Percentiles rank a stretch among this genome's conserved stretches.
phyloP scores from a whole-genome alignment of 64 coral and sea anemone genomes.

The Exaiptasia diaphana region DNA sequence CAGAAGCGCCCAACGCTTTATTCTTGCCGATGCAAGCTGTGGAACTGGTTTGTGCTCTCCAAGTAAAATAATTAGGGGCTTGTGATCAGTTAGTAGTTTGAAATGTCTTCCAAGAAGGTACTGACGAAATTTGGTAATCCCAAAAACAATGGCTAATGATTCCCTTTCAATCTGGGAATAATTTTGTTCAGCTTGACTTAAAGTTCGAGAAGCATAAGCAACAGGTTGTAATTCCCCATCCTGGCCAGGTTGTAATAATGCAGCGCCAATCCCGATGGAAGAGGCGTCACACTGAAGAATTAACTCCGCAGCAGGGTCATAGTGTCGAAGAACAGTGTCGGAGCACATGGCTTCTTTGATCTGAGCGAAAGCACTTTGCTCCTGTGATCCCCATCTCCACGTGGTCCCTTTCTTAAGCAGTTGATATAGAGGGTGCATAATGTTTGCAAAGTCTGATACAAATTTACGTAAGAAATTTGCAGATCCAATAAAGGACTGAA shows the following conservation, averaged over 20 bases:
- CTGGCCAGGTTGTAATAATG: constrained; percentile 2
- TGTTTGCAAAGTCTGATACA: constrained; percentile 46
- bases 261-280: constrained; percentile 3
- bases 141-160: constrained; percentile 42
- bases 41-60: constrained; percentile 37
- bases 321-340: constrained; percentile 23
- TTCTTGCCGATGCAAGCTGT: constrained; percentile 33
- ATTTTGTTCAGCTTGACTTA: constrained; percentile 39
- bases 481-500: constrained; percentile 3
- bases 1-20: constrained; percentile 49
- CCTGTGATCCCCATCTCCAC: constrained; percentile 34
- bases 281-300: constrained; percentile 57
- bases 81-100: constrained; percentile 24
- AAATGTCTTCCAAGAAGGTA: constrained; percentile 33
- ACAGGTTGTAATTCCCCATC: constrained; percentile 15
- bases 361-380: constrained; percentile 21
- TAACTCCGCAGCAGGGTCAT: constrained; percentile 20
- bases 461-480: constrained; percentile 47
- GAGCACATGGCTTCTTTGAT: constrained; percentile 24
- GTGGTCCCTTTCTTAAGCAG: constrained; percentile 37
- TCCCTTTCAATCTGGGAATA: constrained; percentile 43
- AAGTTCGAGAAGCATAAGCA: constrained; percentile 35
- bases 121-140: constrained; percentile 18
- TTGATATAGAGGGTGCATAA: constrained; percentile 3
- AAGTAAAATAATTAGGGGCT: constrained; percentile 14